phyloP scores from a whole-genome alignment of 64 coral and sea anemone species.

The Dendrophyllia cribrosa region DNA sequence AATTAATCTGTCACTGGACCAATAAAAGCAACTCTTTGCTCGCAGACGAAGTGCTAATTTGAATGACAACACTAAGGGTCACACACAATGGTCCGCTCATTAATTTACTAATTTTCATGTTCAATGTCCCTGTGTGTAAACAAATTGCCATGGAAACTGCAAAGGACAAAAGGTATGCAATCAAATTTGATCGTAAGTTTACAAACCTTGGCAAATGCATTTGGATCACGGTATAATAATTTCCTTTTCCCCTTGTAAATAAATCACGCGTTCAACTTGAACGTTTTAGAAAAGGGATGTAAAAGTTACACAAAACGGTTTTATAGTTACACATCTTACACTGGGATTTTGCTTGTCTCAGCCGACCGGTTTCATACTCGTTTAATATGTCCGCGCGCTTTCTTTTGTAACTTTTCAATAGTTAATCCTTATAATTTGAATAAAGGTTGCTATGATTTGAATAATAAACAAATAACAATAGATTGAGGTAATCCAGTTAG shows the following conservation, averaged over 20 bases:
- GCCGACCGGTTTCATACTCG: no score
- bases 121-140: neutral
- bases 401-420: neutral
- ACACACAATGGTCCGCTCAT: neutral
- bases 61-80: conserved; percentile 25
- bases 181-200: neutral
- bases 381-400: neutral
- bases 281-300: no score
- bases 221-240: neutral
- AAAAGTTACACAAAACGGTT: no score
- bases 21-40: neutral
- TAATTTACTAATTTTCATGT: neutral
- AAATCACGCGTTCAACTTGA: neutral
- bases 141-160: conserved; percentile 33
- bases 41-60: conserved; percentile 5
- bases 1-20: neutral
- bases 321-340: no score
- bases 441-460: conserved; percentile 21
- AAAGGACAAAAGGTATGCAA: neutral
- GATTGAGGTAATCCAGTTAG: neutral
- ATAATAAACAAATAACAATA: neutral
- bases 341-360: no score
- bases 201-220: neutral
- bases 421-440: no score
- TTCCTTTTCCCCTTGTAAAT: neutral